A percentile compares a stretch with the other conserved stretches of the same genome.
These are phyloP conservation scores for Escarpia spicata DNA, from an alignment of 2,888 invertebrate species.

Conservation along the genomic window DNA sequence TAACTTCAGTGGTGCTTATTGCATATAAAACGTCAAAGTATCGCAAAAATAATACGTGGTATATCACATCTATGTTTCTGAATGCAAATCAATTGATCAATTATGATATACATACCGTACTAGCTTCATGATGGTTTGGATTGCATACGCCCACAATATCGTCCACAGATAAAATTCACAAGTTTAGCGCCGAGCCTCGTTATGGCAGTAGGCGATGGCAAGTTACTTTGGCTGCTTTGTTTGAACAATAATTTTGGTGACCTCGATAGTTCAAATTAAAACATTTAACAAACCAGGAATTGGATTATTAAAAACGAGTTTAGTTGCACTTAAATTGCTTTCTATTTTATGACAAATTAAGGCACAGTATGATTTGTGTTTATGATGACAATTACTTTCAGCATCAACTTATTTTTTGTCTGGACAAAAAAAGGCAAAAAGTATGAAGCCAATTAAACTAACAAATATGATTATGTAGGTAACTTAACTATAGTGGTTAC, in stretches of 20 bases:
- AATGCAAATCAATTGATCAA: neutral
- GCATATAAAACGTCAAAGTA: neutral
- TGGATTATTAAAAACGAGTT: no score
- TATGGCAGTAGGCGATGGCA: neutral
- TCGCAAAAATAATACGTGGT: neutral
- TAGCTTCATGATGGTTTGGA: constrained; percentile 16
- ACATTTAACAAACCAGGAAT: no score
- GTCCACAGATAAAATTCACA: neutral
- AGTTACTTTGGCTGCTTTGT: neutral
- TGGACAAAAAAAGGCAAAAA: no score
- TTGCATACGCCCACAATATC: neutral
- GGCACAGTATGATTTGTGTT: no score
- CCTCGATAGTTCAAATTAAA: no score
- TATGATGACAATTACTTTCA: no score
- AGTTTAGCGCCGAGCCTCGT: constrained; percentile 7
- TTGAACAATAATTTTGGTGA: neutral
- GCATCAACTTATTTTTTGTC: no score
- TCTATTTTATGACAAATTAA: no score
- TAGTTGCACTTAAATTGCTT: no score
- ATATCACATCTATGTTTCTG: neutral
- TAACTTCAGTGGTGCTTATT: neutral
- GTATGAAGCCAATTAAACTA: no score
- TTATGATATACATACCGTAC: neutral
- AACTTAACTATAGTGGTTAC: no score
- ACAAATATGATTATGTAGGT: no score